Conservation (phyloP, 2,888 invertebrate genomes). For the Iselma pallidipennis region DNA sequence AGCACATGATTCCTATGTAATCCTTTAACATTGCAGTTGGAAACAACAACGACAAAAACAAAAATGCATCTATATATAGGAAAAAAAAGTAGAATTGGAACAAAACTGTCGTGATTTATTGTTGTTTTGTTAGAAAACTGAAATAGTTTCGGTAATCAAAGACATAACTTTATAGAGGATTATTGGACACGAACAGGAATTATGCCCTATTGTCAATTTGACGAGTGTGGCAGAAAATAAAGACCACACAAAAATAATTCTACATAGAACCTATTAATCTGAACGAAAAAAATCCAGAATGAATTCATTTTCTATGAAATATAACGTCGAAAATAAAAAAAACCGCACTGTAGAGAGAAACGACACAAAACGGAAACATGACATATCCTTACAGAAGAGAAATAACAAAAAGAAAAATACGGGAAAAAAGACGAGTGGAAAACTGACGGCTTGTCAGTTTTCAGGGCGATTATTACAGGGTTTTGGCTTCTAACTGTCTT, state of each 20-base stretch:
- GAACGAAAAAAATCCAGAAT: slow-evolving; percentile 26
- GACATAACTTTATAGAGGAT: neutral
- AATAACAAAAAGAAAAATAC: neutral
- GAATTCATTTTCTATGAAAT: slow-evolving; percentile 28
- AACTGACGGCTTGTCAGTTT: slow-evolving; percentile 21
- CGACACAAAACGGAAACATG: slow-evolving; percentile 6
- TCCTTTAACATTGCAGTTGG: neutral
- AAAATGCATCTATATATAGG: slow-evolving; percentile 7
- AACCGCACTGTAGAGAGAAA: slow-evolving; percentile 12
- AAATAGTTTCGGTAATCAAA: neutral
- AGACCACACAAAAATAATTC: neutral
- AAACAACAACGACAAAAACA: neutral
- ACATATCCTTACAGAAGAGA: slow-evolving; percentile 11
- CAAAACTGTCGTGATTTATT: slow-evolving; percentile 1
- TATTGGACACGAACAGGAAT: neutral
- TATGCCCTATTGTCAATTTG: neutral
- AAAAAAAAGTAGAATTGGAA: neutral
- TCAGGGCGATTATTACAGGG: slow-evolving; percentile 21
- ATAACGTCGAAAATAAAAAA: slow-evolving; percentile 30
- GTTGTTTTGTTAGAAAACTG: neutral
- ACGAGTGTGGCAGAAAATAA: neutral
- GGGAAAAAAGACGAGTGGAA: neutral
- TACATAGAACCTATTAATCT: neutral
- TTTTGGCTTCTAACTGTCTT: slow-evolving; percentile 12
- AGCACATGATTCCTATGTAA: neutral